Evolutionary conservation across 1,140 invertebrate genomes (phyloP).

Genomic region (Venustaconcha ellipsiformis): DNA sequence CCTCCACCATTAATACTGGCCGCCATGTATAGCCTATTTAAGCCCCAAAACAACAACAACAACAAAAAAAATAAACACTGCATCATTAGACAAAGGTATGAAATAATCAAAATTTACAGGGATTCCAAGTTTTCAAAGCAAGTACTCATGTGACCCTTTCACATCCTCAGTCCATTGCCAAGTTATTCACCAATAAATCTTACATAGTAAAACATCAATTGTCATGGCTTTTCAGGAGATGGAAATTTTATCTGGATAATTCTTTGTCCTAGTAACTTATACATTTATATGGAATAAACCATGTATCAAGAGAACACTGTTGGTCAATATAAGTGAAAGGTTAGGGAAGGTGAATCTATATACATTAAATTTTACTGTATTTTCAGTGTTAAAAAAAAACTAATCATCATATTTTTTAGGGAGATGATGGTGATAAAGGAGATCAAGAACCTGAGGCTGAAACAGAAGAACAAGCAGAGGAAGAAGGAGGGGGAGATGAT

Average conservation of each 20-base stretch:
- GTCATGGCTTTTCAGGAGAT: not conserved
- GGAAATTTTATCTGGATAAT: no score
- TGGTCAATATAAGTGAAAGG: not conserved
- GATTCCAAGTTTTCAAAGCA: no score
- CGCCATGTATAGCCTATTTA: no score
- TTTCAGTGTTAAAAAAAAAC: not conserved
- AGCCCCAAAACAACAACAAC: no score
- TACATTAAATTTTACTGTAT: not conserved
- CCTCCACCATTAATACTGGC: no score
- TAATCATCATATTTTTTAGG: constrained; percentile 2
- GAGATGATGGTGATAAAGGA: constrained; percentile 6
- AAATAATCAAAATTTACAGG: no score
- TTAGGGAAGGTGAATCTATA: not conserved
- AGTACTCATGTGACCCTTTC: no score
- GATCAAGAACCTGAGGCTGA: constrained; percentile 9
- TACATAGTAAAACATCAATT: not conserved
- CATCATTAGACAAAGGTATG: no score
- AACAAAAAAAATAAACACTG: no score
- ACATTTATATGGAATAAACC: no score
- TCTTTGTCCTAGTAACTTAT: not conserved
- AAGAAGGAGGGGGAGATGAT: constrained; percentile 15
- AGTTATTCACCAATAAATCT: not conserved
- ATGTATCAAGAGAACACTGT: not conserved
- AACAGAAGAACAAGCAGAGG: constrained; percentile 5
- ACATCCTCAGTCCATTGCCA: no score